These are phyloP conservation scores for Solea solea DNA, from an alignment of 2,113 vertebrate species.

Conservation along the genomic window DNA sequence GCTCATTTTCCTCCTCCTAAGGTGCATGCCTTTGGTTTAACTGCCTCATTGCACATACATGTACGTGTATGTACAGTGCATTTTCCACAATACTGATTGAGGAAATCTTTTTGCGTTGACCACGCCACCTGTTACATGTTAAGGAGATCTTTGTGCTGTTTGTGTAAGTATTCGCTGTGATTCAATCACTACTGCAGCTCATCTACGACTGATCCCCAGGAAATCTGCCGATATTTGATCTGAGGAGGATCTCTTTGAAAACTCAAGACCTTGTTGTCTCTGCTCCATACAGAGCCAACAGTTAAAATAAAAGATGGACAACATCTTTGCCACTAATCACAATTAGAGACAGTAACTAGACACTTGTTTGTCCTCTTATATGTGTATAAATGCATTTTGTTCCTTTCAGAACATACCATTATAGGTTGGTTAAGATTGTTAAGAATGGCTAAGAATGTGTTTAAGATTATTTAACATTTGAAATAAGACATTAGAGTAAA, in stretches of 20 bases:
- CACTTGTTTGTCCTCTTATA: constrained; percentile 2
- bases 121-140: constrained; percentile 59
- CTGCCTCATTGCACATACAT: constrained; percentile 1
- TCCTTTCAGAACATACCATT: too few species aligned
- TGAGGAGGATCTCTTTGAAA: constrained; percentile 48
- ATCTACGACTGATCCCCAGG: constrained; percentile 51
- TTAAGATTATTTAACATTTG: too few species aligned
- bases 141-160: constrained; percentile 48
- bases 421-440: too few species aligned
- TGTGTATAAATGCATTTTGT: too few species aligned
- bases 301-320: constrained; percentile 34
- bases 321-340: constrained; percentile 19
- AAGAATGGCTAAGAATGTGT: too few species aligned
- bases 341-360: constrained; percentile 11
- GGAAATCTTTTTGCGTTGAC: constrained; percentile 6
- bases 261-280: constrained; percentile 21
- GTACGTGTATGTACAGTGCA: constrained; percentile 8
- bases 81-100: constrained; percentile 39
- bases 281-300: constrained; percentile 18
- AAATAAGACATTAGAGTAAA: too few species aligned
- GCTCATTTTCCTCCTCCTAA: not conserved
- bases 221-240: constrained; percentile 67
- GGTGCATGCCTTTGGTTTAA: constrained; percentile 26
- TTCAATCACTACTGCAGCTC: constrained; percentile 36
- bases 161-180: constrained; percentile 39